Percentiles rank a stretch among this genome's conserved stretches.
These are phyloP conservation scores for Gymnocephalus cernua DNA, from an alignment of 2,113 vertebrate species.

Conservation along the genomic window DNA sequence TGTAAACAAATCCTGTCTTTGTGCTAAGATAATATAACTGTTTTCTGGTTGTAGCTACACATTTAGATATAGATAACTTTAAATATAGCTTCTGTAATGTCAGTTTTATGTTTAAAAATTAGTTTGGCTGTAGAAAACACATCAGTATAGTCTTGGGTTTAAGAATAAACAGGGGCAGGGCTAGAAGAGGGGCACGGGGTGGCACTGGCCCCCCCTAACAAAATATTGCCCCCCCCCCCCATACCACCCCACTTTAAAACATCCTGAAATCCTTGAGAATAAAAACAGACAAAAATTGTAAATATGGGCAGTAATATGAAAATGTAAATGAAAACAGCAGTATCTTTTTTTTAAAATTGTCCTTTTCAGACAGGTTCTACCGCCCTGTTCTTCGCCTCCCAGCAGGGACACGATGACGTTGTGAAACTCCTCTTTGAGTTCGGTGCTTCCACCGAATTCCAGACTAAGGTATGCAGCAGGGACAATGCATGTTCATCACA, in stretches of 20 bases:
- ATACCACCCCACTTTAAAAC: no score
- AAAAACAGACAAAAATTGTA: no score
- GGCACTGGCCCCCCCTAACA: no score
- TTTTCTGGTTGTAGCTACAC: not conserved
- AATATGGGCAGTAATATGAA: no score
- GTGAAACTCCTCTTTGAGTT: constrained; percentile 96
- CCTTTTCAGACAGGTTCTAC: constrained; percentile 93
- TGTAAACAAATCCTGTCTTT: not conserved
- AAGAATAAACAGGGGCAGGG: no score
- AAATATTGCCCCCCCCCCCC: no score
- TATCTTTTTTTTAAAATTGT: constrained; percentile 17
- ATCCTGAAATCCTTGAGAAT: no score
- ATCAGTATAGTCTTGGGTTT: no score
- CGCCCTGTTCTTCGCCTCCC: constrained; percentile 94
- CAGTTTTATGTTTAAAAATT: no score
- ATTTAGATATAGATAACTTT: not conserved
- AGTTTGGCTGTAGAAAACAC: no score
- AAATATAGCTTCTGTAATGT: not conserved
- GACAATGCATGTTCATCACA: not conserved
- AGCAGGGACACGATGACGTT: constrained; percentile 93
- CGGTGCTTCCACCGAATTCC: constrained; percentile 96
- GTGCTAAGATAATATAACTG: not conserved
- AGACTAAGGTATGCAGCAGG: constrained; percentile 88
- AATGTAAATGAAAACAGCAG: not conserved
- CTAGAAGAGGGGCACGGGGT: no score